Conservation (phyloP, 2,797 vertebrate genomes). For the Eidolon dupreanum region DNA sequence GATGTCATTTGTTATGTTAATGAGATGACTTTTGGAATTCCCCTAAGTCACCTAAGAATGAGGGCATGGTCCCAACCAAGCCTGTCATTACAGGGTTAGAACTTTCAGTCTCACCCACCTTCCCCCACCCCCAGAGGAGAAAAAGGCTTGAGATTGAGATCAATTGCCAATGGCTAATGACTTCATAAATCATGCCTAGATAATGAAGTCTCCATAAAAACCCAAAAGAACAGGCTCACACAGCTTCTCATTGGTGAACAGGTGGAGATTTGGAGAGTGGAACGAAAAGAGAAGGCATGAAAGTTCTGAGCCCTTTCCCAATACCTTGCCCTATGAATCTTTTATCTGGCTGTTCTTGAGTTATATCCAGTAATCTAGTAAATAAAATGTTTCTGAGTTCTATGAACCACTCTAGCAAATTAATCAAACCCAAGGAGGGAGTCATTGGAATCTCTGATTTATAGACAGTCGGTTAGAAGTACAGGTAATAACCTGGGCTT, state of each 20-base stretch:
- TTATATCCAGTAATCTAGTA: not conserved
- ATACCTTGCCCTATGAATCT: not conserved
- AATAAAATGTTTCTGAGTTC: not conserved
- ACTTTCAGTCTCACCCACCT: not conserved
- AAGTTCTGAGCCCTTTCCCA: not conserved
- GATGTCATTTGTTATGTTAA: not conserved
- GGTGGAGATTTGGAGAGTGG: not conserved
- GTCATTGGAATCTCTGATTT: not conserved
- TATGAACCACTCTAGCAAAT: not conserved
- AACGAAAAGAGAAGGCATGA: not conserved
- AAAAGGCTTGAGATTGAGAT: not conserved
- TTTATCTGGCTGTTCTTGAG: not conserved
- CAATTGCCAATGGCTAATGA: not conserved
- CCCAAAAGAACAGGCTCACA: not conserved
- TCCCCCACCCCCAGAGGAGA: not conserved
- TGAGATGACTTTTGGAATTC: not conserved
- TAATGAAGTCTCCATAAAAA: not conserved
- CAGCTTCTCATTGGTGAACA: not conserved
- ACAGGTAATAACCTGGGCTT: not conserved
- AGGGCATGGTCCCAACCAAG: not conserved
- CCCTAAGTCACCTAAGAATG: not conserved
- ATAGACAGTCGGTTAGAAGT: not conserved
- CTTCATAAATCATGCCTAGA: not conserved
- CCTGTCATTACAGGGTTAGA: not conserved
- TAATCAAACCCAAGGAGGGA: not conserved